Evolutionary conservation across 1,140 invertebrate species (phyloP), one percentile per base, ranked within the genome.

Genomic region (Drosophila prosaltans): DNA sequence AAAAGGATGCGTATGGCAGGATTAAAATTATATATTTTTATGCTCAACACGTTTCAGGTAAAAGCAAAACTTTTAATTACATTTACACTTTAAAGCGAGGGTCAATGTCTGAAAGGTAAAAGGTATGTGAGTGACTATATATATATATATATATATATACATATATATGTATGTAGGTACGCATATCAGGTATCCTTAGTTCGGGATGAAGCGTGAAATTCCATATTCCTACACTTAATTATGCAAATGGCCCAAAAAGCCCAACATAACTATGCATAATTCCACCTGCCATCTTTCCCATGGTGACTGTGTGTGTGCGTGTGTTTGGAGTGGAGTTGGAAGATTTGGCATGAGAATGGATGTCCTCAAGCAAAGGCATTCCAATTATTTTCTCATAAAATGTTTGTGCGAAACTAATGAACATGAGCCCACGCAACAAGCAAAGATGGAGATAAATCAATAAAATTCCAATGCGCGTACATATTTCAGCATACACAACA

Each of bases 391-490:
- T 51, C 45, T 62, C 75, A 79, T 75, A 55, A 57, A 68, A 26
- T 32, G 45, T 32, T 61, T 48, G 80, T 48, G 80, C 75, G 69
- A 74, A 69, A 82, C 76, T 69, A 67, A 75, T 80, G 72, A 76
- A 66, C 28, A 24, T 8, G 8, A 30, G 58, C 74, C 51, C 32
- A 75, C 45, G 28, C 6, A 45, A 2, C 28, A 40, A 32, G 32
- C 1, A 11, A 9, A 9, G 5, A 11, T 36, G 39, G 51, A 62
- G 30, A 77, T 77, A 77, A 86, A 86, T 88, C 83, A 70, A 88
- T 88, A 83, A 88, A 88, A 88, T 88, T 88, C 83, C 83, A 72
- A 83, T 69, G 83, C 60, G 82, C 73, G 76, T 80, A 62, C 66
- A 79, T 72, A 68, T 79, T 66, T 64, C 48, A 61, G 40, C 65